Conservation (phyloP, 2,113 vertebrate genomes). For the Pterocles orientalis region DNA sequence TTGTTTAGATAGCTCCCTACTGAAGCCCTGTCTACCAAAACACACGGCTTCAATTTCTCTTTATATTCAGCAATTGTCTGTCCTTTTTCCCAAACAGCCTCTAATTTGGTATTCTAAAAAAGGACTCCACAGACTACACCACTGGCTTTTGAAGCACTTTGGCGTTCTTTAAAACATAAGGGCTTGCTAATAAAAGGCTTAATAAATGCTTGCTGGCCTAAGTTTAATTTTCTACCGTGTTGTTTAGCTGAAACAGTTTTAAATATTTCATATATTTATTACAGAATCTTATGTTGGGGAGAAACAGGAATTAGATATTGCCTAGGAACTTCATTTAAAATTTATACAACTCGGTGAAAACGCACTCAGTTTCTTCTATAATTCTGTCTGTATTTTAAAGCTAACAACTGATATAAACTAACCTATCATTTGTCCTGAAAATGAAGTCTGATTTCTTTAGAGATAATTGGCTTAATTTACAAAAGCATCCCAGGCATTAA, state of each 20-base stretch:
- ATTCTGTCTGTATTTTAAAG: not conserved
- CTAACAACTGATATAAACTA: not conserved
- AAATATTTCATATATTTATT: not conserved
- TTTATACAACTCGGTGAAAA: not conserved
- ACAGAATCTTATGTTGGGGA: not conserved
- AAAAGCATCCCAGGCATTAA: not conserved
- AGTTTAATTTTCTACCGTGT: not conserved
- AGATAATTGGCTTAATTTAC: not conserved
- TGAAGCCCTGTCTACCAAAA: not conserved
- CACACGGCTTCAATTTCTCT: not conserved
- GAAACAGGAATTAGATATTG: not conserved
- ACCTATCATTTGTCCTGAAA: not conserved
- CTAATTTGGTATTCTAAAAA: not conserved
- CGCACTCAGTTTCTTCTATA: not conserved
- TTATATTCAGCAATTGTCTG: not conserved
- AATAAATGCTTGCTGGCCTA: not conserved
- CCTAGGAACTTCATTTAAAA: not conserved
- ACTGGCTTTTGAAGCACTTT: not conserved
- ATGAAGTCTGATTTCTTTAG: not conserved
- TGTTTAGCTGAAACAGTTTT: not conserved
- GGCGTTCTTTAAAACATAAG: not conserved
- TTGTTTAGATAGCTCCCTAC: constrained; percentile 19
- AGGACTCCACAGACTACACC: not conserved
- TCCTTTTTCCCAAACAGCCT: not conserved
- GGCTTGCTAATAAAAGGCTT: not conserved